Evolutionary conservation across 1,140 invertebrate genomes (phyloP).

Genomic region (Microplitis demolitor): DNA sequence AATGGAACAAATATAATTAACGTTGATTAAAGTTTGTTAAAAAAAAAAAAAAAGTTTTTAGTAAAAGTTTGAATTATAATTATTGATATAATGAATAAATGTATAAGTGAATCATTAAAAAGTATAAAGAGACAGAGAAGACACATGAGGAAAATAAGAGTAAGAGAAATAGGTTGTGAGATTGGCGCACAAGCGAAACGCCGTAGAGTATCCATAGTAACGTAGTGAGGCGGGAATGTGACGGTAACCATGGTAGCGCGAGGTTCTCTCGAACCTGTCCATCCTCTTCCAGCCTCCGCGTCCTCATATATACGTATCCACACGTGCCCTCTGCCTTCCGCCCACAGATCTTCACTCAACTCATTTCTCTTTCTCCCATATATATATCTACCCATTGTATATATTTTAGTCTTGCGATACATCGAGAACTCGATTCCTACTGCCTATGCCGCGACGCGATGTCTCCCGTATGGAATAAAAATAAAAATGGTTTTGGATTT

Average conservation of each 20-base stretch:
- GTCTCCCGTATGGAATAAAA: neutral
- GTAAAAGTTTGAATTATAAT: neutral
- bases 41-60: neutral
- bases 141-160: neutral
- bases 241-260: slow-evolving; percentile 63
- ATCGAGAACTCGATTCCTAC: slow-evolving; percentile 10
- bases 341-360: slow-evolving; percentile 35
- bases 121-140: neutral
- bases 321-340: slow-evolving; percentile 51
- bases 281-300: slow-evolving; percentile 52
- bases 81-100: neutral
- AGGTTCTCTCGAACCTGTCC: slow-evolving; percentile 52
- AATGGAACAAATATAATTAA: neutral
- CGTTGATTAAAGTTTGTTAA: neutral
- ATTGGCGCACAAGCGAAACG: slow-evolving; percentile 35
- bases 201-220: slow-evolving; percentile 56
- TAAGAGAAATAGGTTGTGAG: slow-evolving; percentile 10
- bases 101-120: neutral
- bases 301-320: slow-evolving; percentile 25
- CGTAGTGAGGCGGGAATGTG: slow-evolving; percentile 62
- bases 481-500: neutral
- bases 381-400: neutral
- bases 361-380: neutral
- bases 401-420: neutral
- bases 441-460: neutral